Conservation (phyloP, 2,888 invertebrate species). For the Punctoribates punctum region DNA sequence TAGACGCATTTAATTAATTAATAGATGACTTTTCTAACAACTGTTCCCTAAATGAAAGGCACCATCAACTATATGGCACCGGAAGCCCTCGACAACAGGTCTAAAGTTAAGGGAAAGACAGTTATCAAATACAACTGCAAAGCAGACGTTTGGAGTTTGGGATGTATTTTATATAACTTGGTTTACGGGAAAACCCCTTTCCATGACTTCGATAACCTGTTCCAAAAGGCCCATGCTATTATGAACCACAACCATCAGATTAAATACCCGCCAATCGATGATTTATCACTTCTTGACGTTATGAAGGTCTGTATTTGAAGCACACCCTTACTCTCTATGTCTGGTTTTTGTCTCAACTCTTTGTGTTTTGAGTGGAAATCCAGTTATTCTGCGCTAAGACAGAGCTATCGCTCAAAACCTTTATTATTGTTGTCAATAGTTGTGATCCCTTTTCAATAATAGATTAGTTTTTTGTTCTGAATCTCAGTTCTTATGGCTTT, state of each 20-base stretch:
- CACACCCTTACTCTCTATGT: background rate
- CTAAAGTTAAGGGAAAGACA: constrained; percentile 47
- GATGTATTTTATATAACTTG: constrained; percentile 90
- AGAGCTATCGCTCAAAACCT: too few relatives aligned
- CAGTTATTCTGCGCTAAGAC: too few relatives aligned
- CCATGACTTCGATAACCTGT: constrained; percentile 68
- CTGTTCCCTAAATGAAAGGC: constrained; percentile 63
- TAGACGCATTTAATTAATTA: constrained; percentile 7
- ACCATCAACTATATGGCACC: constrained; percentile 96
- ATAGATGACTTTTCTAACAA: background rate
- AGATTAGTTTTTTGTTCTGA: too few relatives aligned
- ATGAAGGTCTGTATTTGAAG: constrained; percentile 54
- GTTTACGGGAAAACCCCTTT: constrained; percentile 88
- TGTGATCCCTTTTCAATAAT: too few relatives aligned
- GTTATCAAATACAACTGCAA: constrained; percentile 68
- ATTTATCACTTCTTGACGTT: constrained; percentile 61
- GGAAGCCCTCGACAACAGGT: constrained; percentile 64
- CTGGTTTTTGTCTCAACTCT: background rate
- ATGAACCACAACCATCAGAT: constrained; percentile 69
- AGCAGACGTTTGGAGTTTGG: constrained; percentile 96
- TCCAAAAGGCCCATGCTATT: constrained; percentile 73
- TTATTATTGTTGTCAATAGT: too few relatives aligned
- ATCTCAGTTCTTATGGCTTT: too few relatives aligned
- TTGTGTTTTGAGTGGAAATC: background rate
- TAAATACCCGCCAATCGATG: constrained; percentile 62